Conservation (phyloP, 2,797 vertebrate genomes). For the Myioborus miniatus region DNA sequence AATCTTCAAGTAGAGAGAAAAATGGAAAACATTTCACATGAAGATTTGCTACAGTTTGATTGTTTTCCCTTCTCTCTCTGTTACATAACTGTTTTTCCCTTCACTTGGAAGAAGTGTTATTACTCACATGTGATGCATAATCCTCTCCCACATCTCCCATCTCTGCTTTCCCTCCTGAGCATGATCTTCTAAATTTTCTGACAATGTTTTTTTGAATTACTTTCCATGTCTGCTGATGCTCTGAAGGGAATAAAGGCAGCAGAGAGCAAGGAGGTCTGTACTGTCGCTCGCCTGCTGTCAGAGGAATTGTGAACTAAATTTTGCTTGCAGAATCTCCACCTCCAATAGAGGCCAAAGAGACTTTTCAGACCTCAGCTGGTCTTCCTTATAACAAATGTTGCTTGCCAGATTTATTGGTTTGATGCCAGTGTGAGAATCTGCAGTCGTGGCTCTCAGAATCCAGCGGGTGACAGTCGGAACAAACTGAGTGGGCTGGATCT, state of each 20-base stretch:
- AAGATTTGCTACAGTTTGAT: background rate
- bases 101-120: constrained; percentile 24
- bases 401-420: background rate
- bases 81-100: constrained; percentile 21
- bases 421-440: background rate
- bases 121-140: constrained; percentile 49
- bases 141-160: background rate
- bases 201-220: constrained; percentile 4
- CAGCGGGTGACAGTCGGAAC: background rate
- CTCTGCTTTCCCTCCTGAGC: background rate
- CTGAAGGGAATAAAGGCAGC: background rate
- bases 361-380: background rate
- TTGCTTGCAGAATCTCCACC: background rate
- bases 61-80: background rate
- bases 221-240: background rate
- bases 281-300: background rate
- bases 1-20: background rate
- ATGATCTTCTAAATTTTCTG: constrained; percentile 21
- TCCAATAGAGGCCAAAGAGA: background rate
- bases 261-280: background rate
- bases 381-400: background rate
- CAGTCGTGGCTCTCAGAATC: background rate
- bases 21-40: background rate
- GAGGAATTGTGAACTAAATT: background rate
- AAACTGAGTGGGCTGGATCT: background rate